Base-by-base conservation (phyloP, 1,140 invertebrate genomes). In the Hyphantria cunea region DNA sequence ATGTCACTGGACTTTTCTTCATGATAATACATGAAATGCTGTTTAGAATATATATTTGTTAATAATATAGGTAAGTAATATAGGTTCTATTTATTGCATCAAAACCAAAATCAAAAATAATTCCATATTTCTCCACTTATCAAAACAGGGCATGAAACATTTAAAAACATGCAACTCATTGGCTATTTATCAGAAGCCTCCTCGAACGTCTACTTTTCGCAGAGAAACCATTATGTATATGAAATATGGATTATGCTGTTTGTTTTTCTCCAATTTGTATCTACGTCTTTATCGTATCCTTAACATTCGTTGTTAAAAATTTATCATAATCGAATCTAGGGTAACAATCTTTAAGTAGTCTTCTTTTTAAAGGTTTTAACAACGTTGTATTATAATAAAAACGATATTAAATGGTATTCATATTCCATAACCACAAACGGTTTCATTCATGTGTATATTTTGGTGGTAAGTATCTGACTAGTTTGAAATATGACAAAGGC, bases 171-270 rank as follows among this genome's bases (percentile, higher is more conserved):
- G 74, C 71, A 72, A 76, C 51, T 76, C 71, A 71, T 68, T 63
- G 66, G 61, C 64, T 74, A 76, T 76, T 73, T 76, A 76, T 76
- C 71, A 76, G 70, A 63, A 32, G 44, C 55, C 44, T 62, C 62
- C 54, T 25, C 17, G 17, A 25, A 49, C 64, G 67, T 70, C 52
- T 60, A 48, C 64, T 64, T 68, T 67, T 68, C 60, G 13, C 49
- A 54, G 42, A 50, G 64, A 72, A 70, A 67, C 71, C 74, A 71
- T 76, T 76, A 69, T 71, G 74, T 70, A 65, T 76, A 76, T 76
- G 73, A 76, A 76, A 76, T 52, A 70, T 63, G 52, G 63, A 73
- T 73, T 70, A 73, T 67, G 48, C 44, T 45, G 55, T 59, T 59
- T 31, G 25, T 45, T 15, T 49, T 45, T 58, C 55, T 37, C 25